Evolutionary conservation across 1,140 invertebrate species (phyloP), one percentile per base, ranked within the genome.

Genomic region (Polypedilum vanderplanki): DNA sequence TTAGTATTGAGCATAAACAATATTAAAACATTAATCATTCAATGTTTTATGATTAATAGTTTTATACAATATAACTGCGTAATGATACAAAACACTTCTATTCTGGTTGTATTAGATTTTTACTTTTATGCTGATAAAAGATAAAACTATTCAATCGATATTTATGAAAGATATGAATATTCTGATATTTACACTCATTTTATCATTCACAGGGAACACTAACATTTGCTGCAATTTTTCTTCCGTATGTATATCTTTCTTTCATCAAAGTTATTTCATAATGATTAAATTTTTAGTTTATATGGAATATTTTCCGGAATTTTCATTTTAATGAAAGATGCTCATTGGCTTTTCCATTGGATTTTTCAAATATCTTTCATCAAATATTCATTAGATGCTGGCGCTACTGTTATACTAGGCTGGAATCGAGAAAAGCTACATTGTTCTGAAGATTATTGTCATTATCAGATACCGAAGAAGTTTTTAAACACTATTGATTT

Each of bases 311-410:
- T 70, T 12, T 70, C 65, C 3, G 65, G 65, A 18, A 22, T 70
- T 20, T 22, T 70, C 9, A 70, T 70, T 20, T 17, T 70, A 18
- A 18, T 70, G 17, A 70, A 70, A 22, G 65, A 70, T 70, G 18
- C 65, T n/a, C 17, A 18, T 70, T 70, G 20, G 17, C 3, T 18
- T 8, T 70, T 18, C 7, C 65, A 70, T 70, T 70, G 65, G 65
- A 70, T 70, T 10, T 70, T 70, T 70, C 17, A 70, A 22, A 18
- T 70, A 18, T 70, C 65, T 20, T 70, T 70, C 10, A 22, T 70
- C 2, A 70, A 70, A 70, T 18, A 70, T 70, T 18, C 65, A 7
- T 18, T 70, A 7, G 65, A 70, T 70, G 65, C 17, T 70, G 65
- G n/a, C 10, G 17, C 65, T 7, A 70, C 17, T 22, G 17, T 18